Conservation (phyloP, 1,140 invertebrate species). For the Meloidogyne chitwoodi region DNA sequence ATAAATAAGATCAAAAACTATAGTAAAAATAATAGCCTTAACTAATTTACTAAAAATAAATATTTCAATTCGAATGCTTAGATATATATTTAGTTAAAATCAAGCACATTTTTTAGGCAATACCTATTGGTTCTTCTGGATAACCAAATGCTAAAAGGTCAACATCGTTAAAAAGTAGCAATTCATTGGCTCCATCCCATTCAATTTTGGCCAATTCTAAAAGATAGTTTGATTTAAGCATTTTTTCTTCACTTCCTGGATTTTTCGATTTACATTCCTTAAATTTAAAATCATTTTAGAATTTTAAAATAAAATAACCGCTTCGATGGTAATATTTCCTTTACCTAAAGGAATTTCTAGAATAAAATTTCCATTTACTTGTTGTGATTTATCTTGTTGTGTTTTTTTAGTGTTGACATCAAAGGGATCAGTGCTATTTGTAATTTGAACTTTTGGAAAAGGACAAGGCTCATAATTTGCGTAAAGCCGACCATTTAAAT, state of each 20-base stretch:
- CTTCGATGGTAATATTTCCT: not conserved
- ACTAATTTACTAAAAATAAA: not conserved
- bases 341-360: not conserved
- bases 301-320: not conserved
- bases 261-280: conserved; percentile 11
- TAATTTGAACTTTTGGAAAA: not conserved
- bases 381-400: not conserved
- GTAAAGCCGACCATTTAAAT: not conserved
- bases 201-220: conserved; percentile 8
- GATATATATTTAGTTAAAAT: no score
- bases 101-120: not conserved
- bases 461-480: not conserved
- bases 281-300: not conserved
- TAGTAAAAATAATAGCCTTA: not conserved
- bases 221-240: not conserved
- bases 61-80: no score
- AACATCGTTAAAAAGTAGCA: conserved; percentile 21
- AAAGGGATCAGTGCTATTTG: not conserved
- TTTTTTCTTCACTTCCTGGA: not conserved
- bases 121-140: not conserved
- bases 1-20: not conserved
- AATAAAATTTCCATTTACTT: not conserved
- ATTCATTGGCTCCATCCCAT: conserved; percentile 6
- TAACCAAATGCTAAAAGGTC: conserved; percentile 11
- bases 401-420: not conserved